Evolutionary conservation across 2,113 vertebrate species (phyloP).

Genomic region (Pelmatolapia mariae): DNA sequence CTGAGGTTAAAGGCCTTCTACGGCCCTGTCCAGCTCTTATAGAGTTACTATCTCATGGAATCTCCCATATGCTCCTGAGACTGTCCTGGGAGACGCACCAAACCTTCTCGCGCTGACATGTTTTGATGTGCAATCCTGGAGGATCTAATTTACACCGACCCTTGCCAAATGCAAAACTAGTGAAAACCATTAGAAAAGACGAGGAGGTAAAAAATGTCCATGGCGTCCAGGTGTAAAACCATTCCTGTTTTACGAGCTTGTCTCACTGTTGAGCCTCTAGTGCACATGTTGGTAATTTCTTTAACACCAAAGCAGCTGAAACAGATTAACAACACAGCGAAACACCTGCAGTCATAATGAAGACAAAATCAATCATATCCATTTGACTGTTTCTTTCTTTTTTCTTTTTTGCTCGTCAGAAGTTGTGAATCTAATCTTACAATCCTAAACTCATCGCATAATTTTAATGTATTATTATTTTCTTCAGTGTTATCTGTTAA

Average conservation of each 20-base stretch:
- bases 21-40: background rate
- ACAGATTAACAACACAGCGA: background rate
- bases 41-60: background rate
- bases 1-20: background rate
- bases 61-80: fast-evolving
- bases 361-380: background rate
- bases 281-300: background rate
- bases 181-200: background rate
- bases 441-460: background rate
- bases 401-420: fast-evolving
- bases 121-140: background rate
- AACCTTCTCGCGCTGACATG: background rate
- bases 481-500: background rate
- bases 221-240: background rate
- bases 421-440: fast-evolving
- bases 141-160: background rate
- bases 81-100: background rate
- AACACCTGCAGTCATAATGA: background rate
- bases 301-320: background rate
- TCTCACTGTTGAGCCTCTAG: background rate
- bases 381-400: background rate
- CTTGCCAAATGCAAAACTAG: background rate
- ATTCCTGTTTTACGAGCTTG: background rate
- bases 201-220: background rate
- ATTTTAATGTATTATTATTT: background rate